Evolutionary conservation across 2,113 vertebrate genomes (phyloP).

Genomic region (Oophaga pumilio): DNA sequence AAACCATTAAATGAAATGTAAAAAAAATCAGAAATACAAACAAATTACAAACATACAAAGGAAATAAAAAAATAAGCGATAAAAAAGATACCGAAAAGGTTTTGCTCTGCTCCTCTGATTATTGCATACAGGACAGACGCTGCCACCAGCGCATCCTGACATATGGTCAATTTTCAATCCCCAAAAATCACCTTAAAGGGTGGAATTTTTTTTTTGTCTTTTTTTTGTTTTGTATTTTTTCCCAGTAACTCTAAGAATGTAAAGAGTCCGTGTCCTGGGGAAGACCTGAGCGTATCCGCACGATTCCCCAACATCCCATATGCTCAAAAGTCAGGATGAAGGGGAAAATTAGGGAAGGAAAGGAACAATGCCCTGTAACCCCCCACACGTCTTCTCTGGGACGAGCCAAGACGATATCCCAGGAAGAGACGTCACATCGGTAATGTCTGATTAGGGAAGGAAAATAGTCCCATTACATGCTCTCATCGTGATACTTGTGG

Average conservation of each 20-base stretch:
- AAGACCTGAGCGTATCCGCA: neutral
- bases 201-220: conserved; percentile 19
- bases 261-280: neutral
- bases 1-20: no score
- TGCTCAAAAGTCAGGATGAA: neutral
- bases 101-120: no score
- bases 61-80: neutral
- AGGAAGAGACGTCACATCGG: conserved; percentile 46
- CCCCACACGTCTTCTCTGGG: neutral
- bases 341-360: conserved; percentile 13
- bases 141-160: neutral
- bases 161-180: conserved; percentile 1
- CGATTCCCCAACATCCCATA: conserved; percentile 24
- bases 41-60: no score
- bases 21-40: no score
- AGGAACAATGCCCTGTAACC: neutral
- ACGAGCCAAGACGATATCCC: conserved; percentile 57
- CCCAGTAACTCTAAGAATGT: neutral
- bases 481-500: conserved; percentile 65
- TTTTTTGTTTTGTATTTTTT: conserved; percentile 5
- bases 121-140: neutral
- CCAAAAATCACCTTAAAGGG: conserved; percentile 13
- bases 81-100: neutral
- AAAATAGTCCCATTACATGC: conserved; percentile 61
- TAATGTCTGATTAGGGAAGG: conserved; percentile 60